Conservation (phyloP, 2,888 invertebrate genomes). For the Papilio gigon region DNA sequence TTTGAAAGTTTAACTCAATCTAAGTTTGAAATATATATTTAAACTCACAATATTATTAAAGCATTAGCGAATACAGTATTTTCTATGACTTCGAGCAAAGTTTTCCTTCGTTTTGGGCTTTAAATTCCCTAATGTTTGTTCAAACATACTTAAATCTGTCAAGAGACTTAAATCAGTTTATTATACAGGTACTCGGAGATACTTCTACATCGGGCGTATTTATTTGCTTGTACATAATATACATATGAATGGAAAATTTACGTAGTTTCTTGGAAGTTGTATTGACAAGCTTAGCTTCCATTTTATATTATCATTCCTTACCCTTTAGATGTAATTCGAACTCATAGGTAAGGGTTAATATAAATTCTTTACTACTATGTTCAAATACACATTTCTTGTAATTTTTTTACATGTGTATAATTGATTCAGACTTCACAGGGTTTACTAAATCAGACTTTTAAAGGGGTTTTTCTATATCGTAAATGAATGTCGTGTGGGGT, state of each 20-base stretch:
- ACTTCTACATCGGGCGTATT: slow-evolving; percentile 69
- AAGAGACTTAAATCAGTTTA: slow-evolving; percentile 81
- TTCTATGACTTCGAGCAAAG: slow-evolving; percentile 64
- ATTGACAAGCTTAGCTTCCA: slow-evolving; percentile 76
- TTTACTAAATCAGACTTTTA: slow-evolving; percentile 72
- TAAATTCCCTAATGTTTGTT: slow-evolving; percentile 78
- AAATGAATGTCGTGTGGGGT: slow-evolving; percentile 73
- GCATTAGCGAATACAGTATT: slow-evolving; percentile 22
- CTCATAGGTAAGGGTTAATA: slow-evolving; percentile 80
- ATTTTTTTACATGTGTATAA: slow-evolving; percentile 52
- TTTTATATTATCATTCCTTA: slow-evolving; percentile 80
- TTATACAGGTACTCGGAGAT: slow-evolving; percentile 75
- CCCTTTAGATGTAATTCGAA: slow-evolving; percentile 79
- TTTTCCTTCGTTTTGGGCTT: slow-evolving; percentile 69
- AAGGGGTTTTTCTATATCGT: slow-evolving; percentile 68
- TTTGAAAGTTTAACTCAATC: neutral
- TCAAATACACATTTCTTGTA: slow-evolving; percentile 59
- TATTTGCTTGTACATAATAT: slow-evolving; percentile 48
- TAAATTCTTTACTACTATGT: slow-evolving; percentile 76
- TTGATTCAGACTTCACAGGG: slow-evolving; percentile 56
- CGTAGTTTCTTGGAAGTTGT: slow-evolving; percentile 73
- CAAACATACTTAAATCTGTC: slow-evolving; percentile 79
- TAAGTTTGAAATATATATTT: neutral
- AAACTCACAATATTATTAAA: neutral
- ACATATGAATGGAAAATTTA: slow-evolving; percentile 76